Conservation (phyloP, 2,888 invertebrate species). For the Tiliacea citrago region DNA sequence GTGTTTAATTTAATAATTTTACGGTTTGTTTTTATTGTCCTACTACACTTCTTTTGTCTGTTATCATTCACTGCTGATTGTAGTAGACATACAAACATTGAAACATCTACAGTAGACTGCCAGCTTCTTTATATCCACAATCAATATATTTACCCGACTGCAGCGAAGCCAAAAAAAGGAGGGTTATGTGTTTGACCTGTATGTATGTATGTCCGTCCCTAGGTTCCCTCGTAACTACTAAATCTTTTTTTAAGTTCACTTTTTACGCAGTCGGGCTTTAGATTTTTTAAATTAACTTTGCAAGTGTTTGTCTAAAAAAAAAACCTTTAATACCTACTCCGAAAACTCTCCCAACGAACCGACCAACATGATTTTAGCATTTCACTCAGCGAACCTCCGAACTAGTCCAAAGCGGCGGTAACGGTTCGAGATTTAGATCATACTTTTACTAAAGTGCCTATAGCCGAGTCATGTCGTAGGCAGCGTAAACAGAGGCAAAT, state of each 20-base stretch:
- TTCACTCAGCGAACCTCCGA: not conserved
- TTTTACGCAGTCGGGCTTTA: too few relatives aligned
- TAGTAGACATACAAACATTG: not conserved
- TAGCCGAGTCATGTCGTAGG: not conserved
- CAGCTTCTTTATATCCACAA: not conserved
- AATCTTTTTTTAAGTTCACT: too few relatives aligned
- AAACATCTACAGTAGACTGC: not conserved
- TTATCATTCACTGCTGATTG: not conserved
- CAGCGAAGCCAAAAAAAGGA: too few relatives aligned
- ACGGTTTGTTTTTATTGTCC: not conserved
- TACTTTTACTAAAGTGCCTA: not conserved
- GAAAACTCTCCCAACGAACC: not conserved
- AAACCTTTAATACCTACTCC: too few relatives aligned
- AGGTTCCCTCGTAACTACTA: too few relatives aligned
- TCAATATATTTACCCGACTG: not conserved
- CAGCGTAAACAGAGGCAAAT: not conserved
- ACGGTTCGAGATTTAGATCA: not conserved
- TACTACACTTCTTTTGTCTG: not conserved
- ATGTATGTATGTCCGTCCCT: too few relatives aligned
- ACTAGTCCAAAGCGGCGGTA: not conserved
- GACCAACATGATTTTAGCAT: too few relatives aligned
- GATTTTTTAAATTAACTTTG: too few relatives aligned
- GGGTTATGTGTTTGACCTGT: too few relatives aligned
- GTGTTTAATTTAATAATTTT: slow-evolving; percentile 4
- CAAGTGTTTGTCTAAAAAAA: too few relatives aligned